A percentile compares a stretch with the other conserved stretches of the same genome.
Conservation (phyloP, 2,888 invertebrate species). For the Flexamia atlantica region DNA sequence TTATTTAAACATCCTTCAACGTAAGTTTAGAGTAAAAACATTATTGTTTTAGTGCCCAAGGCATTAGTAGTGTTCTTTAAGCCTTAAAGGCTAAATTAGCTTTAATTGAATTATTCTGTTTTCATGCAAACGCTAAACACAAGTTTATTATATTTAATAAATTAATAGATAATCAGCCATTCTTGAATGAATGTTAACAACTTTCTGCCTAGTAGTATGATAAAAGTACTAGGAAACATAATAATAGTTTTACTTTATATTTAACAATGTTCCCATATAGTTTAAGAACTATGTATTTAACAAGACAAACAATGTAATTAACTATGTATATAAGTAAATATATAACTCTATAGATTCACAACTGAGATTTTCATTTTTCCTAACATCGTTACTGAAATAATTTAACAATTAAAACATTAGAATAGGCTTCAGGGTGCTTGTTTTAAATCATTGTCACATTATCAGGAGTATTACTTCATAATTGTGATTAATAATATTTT, state of each 20-base stretch:
- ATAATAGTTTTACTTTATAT: slow-evolving; percentile 42
- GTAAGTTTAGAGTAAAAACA: background rate
- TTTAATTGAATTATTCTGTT: background rate
- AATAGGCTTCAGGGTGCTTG: too few relatives aligned
- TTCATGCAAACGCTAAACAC: background rate
- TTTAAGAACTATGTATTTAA: slow-evolving; percentile 32
- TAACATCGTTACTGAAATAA: too few relatives aligned
- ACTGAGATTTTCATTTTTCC: background rate
- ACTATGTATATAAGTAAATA: slow-evolving; percentile 60
- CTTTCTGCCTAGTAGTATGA: slow-evolving; percentile 32
- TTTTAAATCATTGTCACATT: too few relatives aligned
- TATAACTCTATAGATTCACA: slow-evolving; percentile 56
- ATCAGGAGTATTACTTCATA: too few relatives aligned
- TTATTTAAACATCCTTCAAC: background rate
- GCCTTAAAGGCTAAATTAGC: background rate
- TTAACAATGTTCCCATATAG: slow-evolving; percentile 49
- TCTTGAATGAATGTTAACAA: background rate
- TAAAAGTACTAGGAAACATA: slow-evolving; percentile 19
- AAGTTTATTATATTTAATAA: background rate
- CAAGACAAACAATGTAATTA: slow-evolving; percentile 56
- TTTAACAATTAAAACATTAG: too few relatives aligned
- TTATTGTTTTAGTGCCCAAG: slow-evolving; percentile 5
- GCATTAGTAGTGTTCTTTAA: background rate
- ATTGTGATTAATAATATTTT: too few relatives aligned
- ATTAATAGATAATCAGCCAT: background rate